A percentile compares a stretch with the other conserved stretches of the same genome.
Conservation (phyloP, 2,113 vertebrate genomes). For the Amphiprion percula region DNA sequence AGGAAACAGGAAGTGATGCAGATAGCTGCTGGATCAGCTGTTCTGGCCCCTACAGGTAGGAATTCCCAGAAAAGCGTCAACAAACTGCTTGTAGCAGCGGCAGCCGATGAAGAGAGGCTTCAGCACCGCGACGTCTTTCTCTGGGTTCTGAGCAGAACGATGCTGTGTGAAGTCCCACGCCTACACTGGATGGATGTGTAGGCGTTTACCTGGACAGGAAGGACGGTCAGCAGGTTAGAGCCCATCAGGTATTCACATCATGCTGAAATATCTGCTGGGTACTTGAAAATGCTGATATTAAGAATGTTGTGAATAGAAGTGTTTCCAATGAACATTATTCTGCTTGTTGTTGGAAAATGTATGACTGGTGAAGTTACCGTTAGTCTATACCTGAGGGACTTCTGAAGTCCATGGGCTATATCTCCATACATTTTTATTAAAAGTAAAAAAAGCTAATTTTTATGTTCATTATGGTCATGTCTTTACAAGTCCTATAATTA, state of each 20-base stretch:
- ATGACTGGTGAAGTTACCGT: background rate
- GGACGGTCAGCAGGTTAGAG: background rate
- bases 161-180: slow-evolving; percentile 77
- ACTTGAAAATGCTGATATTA: background rate
- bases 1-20: background rate
- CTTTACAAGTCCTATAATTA: too few relatives aligned
- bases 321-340: background rate
- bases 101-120: slow-evolving; percentile 79
- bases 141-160: slow-evolving; percentile 26
- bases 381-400: too few relatives aligned
- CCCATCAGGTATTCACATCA: background rate
- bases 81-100: slow-evolving; percentile 87
- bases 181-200: slow-evolving; percentile 87
- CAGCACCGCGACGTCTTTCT: slow-evolving; percentile 39
- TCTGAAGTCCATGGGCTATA: too few relatives aligned
- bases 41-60: slow-evolving; percentile 89
- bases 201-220: slow-evolving; percentile 91
- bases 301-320: background rate
- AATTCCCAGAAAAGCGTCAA: slow-evolving; percentile 94
- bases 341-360: background rate
- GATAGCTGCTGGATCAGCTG: slow-evolving; percentile 85
- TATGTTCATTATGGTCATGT: too few relatives aligned
- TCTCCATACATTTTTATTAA: too few relatives aligned
- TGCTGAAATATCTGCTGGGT: background rate
- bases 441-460: too few relatives aligned